Evolutionary conservation across 2,797 vertebrate genomes (phyloP).

Genomic region (Parauchenoglanis ngamensis): DNA sequence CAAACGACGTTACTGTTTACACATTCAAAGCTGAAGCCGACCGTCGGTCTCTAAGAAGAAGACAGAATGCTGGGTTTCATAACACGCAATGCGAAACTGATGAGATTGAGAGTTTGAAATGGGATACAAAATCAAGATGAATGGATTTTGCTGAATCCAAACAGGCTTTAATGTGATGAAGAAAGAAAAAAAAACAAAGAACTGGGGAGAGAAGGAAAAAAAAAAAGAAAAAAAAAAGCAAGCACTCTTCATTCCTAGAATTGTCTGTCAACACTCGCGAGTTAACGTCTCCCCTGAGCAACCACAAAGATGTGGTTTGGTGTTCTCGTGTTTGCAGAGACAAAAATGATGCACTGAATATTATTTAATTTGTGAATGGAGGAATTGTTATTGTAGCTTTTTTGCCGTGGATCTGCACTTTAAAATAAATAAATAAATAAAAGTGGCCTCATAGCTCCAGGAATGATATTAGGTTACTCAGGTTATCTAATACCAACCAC

Average conservation of each 20-base stretch:
- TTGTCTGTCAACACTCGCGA: conserved; percentile 12
- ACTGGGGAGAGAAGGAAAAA: neutral
- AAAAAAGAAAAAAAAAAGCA: conserved; percentile 8
- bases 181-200: conserved; percentile 29
- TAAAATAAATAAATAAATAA: no score
- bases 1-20: conserved; percentile 15
- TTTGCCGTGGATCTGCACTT: no score
- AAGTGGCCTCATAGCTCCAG: neutral
- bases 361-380: neutral
- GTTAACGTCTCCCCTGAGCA: neutral
- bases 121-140: conserved; percentile 22
- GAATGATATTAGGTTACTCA: no score
- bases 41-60: neutral
- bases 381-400: no score
- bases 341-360: neutral
- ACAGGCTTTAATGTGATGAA: conserved; percentile 38
- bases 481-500: neutral
- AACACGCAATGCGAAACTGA: neutral
- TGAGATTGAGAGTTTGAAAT: conserved; percentile 19
- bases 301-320: neutral
- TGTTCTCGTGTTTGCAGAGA: neutral
- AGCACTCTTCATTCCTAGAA: conserved; percentile 27
- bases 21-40: conserved; percentile 16
- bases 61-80: neutral
- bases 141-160: conserved; percentile 29